Evolutionary conservation across 2,113 vertebrate species (phyloP).

Genomic region (Vidua macroura): DNA sequence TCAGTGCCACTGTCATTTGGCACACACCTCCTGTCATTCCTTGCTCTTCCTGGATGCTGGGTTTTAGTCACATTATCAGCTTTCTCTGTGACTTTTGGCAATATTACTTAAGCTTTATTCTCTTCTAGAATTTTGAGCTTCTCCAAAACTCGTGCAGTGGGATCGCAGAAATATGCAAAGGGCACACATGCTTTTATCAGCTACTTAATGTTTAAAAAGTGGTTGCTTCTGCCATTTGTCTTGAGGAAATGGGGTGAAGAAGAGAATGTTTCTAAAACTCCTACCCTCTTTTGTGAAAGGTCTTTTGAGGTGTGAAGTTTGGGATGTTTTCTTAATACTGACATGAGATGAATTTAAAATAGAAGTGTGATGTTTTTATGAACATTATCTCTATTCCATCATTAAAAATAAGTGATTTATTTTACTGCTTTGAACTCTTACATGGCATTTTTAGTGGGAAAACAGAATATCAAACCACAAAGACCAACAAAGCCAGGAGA

Average conservation of each 20-base stretch:
- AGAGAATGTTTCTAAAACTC: background rate
- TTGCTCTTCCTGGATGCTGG: background rate
- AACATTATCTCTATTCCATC: background rate
- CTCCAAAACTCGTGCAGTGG: accelerated
- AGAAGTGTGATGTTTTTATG: background rate
- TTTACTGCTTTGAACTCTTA: background rate
- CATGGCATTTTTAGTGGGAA: slow-evolving; percentile 80
- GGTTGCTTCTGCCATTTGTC: background rate
- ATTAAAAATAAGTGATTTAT: background rate
- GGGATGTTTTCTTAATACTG: background rate
- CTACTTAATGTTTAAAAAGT: background rate
- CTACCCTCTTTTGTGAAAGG: background rate
- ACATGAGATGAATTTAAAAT: background rate
- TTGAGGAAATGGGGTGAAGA: background rate
- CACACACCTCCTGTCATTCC: background rate
- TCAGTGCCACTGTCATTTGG: slow-evolving; percentile 24
- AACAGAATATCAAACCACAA: slow-evolving; percentile 99
- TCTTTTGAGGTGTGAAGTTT: background rate
- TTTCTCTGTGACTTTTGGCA: background rate
- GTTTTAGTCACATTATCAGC: background rate
- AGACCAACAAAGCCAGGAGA: slow-evolving; percentile 91
- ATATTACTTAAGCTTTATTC: background rate
- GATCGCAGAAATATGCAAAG: background rate
- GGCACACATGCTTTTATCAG: background rate
- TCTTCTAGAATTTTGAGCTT: background rate